A percentile compares a stretch with the other conserved stretches of the same genome.
Conservation (phyloP, 1,140 invertebrate genomes). For the Drosophila nasuta region DNA sequence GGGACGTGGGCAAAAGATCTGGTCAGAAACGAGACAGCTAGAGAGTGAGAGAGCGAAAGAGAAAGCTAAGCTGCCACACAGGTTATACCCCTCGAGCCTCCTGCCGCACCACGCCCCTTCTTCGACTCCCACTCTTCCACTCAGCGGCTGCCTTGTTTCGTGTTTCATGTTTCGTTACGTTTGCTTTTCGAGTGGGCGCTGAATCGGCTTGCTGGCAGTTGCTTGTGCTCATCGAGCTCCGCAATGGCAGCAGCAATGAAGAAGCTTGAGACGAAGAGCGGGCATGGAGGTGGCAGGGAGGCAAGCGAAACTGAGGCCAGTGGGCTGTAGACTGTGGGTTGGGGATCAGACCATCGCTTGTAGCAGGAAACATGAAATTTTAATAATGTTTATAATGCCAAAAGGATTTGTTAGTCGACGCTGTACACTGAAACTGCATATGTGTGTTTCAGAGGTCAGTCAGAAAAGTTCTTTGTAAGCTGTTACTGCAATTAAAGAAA, state of each 20-base stretch:
- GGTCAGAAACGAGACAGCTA: constrained; percentile 34
- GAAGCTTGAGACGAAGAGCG: background rate
- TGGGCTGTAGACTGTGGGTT: constrained; percentile 14
- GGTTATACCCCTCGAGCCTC: background rate
- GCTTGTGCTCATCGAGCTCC: background rate
- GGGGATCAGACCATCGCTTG: constrained; percentile 55
- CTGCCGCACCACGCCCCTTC: background rate
- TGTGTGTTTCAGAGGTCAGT: constrained; percentile 33
- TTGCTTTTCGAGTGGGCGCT: constrained; percentile 72
- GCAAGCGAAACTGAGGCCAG: background rate
- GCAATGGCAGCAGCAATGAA: background rate
- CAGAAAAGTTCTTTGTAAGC: background rate
- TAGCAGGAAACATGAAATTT: constrained; percentile 83
- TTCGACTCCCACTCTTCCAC: background rate
- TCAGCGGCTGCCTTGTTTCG: constrained; percentile 40
- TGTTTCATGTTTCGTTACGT: constrained; percentile 80
- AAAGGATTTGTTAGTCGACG: constrained; percentile 83
- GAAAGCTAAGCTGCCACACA: constrained; percentile 8
- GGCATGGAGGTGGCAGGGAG: background rate
- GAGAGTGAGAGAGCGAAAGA: background rate
- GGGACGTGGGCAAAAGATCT: background rate
- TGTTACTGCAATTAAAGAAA: too few relatives aligned
- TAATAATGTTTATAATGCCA: constrained; percentile 84
- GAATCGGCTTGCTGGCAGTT: constrained; percentile 25
- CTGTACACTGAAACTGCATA: constrained; percentile 64